A percentile compares a stretch with the other conserved stretches of the same genome.
Evolutionary conservation across 2,888 invertebrate genomes (phyloP).

Genomic region (Chrysomela aeneicollis): DNA sequence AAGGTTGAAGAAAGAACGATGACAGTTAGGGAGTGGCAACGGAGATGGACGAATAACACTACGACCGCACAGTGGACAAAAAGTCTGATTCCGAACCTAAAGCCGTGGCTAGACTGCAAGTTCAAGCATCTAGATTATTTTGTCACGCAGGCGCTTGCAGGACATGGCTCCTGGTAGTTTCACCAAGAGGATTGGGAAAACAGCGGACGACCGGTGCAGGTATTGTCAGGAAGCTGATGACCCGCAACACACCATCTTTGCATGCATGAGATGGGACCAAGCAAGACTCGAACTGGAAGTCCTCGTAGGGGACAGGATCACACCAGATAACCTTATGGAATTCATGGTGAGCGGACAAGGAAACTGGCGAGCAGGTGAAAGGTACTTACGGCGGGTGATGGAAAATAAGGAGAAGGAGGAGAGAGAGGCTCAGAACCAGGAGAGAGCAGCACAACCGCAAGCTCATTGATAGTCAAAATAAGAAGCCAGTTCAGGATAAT

Average conservation of each 20-base stretch:
- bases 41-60: background rate
- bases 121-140: background rate
- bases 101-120: constrained; percentile 12
- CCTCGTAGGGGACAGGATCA: background rate
- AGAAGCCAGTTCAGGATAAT: no score
- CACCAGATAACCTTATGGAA: background rate
- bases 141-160: no score
- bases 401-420: background rate
- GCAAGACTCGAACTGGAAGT: background rate
- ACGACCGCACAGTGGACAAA: constrained; percentile 19
- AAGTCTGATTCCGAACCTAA: constrained; percentile 21
- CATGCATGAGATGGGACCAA: background rate
- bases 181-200: background rate
- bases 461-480: no score
- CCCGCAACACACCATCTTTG: constrained; percentile 6
- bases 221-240: constrained; percentile 5
- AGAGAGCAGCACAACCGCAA: no score
- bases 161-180: background rate
- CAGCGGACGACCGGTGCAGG: background rate
- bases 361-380: background rate
- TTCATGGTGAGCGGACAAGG: background rate
- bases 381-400: background rate
- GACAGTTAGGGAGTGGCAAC: background rate
- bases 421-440: background rate
- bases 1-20: background rate